phyloP scores from a whole-genome alignment of 2,797 vertebrate genomes.

The Chaetodon trifasciatus region DNA sequence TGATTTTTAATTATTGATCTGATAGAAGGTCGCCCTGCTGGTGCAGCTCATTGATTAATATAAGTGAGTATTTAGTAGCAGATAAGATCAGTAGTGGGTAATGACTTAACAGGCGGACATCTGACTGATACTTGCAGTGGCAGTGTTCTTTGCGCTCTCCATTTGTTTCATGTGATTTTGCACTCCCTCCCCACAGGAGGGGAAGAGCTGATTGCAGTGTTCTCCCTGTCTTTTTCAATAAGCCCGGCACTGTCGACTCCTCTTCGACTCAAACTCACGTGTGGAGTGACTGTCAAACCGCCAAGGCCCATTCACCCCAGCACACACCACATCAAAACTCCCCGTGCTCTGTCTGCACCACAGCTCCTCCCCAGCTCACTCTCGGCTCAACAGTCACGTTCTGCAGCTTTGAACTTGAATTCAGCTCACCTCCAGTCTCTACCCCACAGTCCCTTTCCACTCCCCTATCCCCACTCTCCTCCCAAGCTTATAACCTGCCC shows the following conservation, averaged over 20 bases:
- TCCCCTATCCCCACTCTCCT: conserved; percentile 47
- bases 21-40: neutral
- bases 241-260: conserved; percentile 69
- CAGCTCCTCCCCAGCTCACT: conserved; percentile 58
- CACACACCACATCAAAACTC: conserved; percentile 59
- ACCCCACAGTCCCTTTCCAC: conserved; percentile 52
- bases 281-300: conserved; percentile 77
- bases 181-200: conserved; percentile 67
- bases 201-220: conserved; percentile 76
- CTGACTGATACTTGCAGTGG: conserved; percentile 39
- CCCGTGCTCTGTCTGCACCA: conserved; percentile 54
- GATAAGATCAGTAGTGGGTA: conserved; percentile 12
- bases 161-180: conserved; percentile 71
- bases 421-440: conserved; percentile 73
- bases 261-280: conserved; percentile 72
- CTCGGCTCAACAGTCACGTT: conserved; percentile 65
- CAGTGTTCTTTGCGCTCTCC: conserved; percentile 35
- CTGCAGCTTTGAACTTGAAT: conserved; percentile 76
- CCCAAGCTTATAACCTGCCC: conserved; percentile 55
- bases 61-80: conserved; percentile 2
- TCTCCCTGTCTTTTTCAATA: conserved; percentile 76
- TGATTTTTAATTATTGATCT: neutral
- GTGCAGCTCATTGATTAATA: conserved; percentile 5
- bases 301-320: conserved; percentile 66
- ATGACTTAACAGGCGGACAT: conserved; percentile 18